Conservation (phyloP, 2,113 vertebrate species). For the Cairina moschata region DNA sequence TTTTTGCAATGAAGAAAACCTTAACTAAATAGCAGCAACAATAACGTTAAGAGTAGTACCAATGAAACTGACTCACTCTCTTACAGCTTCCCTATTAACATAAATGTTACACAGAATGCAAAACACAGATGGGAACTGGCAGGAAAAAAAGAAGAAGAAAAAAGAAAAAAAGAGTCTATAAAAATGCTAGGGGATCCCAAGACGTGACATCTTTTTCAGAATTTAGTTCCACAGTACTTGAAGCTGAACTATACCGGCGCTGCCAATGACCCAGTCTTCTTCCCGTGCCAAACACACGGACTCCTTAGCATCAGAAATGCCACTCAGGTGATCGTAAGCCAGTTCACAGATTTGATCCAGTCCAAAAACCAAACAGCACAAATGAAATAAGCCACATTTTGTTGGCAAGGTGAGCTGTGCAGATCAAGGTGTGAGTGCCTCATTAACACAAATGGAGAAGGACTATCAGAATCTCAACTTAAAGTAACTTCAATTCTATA, state of each 20-base stretch:
- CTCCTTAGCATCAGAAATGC: not conserved
- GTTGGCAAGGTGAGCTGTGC: not conserved
- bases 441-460: not conserved
- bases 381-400: not conserved
- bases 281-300: not conserved
- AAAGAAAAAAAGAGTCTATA: not conserved
- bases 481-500: not conserved
- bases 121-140: not conserved
- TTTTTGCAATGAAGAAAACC: not conserved
- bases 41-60: not conserved
- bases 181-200: not conserved
- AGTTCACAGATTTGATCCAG: not conserved
- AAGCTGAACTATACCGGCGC: not conserved
- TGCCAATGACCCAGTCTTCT: not conserved
- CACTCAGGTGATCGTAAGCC: accelerated
- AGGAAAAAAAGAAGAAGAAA: no score
- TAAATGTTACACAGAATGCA: not conserved
- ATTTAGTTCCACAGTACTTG: not conserved
- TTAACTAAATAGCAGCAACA: not conserved
- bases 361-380: not conserved
- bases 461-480: not conserved
- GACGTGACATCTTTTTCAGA: not conserved
- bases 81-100: not conserved
- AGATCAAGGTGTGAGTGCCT: not conserved
- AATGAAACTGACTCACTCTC: not conserved